These are phyloP conservation scores for Chaitophorus viminalis DNA, from an alignment of 2,888 invertebrate genomes.

Conservation along the genomic window DNA sequence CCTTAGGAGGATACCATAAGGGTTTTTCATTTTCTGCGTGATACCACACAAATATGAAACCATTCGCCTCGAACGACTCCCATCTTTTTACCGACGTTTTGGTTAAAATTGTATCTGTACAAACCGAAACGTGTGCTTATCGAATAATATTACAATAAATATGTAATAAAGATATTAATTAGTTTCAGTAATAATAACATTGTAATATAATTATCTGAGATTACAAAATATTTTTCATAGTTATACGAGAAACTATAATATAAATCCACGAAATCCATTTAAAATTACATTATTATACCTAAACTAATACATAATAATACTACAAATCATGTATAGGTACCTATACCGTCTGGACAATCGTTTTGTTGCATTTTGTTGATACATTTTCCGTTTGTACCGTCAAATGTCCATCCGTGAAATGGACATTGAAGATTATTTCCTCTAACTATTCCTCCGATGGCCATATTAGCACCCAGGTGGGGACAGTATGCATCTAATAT, in stretches of 20 bases:
- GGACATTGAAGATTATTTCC: constrained; percentile 87
- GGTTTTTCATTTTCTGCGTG: constrained; percentile 79
- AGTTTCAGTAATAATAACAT: too few relatives aligned
- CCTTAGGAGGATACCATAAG: constrained; percentile 74
- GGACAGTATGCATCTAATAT: constrained; percentile 89
- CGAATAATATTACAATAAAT: too few relatives aligned
- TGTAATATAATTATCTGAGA: too few relatives aligned
- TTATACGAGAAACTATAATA: too few relatives aligned
- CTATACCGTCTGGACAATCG: constrained; percentile 31
- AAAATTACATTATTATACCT: too few relatives aligned
- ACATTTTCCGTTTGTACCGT: constrained; percentile 79
- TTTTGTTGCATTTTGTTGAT: constrained; percentile 73
- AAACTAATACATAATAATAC: too few relatives aligned
- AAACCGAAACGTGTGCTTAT: too few relatives aligned
- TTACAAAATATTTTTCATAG: too few relatives aligned
- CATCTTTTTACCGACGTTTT: constrained; percentile 78
- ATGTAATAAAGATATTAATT: too few relatives aligned
- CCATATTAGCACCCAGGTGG: constrained; percentile 89
- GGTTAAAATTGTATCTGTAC: neutral
- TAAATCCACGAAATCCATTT: too few relatives aligned
- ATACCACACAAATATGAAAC: constrained; percentile 84
- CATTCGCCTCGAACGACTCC: constrained; percentile 76
- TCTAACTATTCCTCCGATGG: constrained; percentile 78
- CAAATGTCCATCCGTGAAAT: constrained; percentile 88
- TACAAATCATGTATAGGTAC: too few relatives aligned